Evolutionary conservation across 2,113 vertebrate species (phyloP), one percentile per base, ranked within the genome.

Genomic region (Piaya cayana): DNA sequence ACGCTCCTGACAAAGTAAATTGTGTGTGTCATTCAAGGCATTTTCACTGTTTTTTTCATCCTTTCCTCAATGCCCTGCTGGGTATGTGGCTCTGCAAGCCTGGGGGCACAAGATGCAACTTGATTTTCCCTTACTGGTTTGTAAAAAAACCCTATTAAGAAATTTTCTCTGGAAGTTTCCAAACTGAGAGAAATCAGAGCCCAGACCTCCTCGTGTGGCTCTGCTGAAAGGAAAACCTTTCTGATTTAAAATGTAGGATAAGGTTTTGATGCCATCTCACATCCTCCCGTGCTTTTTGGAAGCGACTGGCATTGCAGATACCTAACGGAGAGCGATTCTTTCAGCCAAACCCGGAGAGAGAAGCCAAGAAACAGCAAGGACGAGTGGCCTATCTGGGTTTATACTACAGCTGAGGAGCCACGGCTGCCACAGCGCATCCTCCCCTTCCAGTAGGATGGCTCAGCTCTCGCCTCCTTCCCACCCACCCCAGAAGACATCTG

Each of bases 261-360:
- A 70, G 5, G 43, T 27, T 59, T n/a, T 0, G 0, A 9, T n/a
- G 39, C 43, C 43, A 13, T 6, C 53, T 23, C 11, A 8, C 4
- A 4, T 11, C 27, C 63, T 27, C 27, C 12, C 18, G 50, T 0
- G 1, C 39, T 50, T 49, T 45, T 6, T 59, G 37, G n/a, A 42
- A 45, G 36, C 15, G 10, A 8, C 5, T 36, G 26, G 5, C 43
- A 5, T 16, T 19, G 29, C 37, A 21, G 18, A 18, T 36, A 5
- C 21, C 30, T 68, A 39, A 65, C 2, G 0, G n/a, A 39, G 26
- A 58, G 32, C 42, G 6, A 22, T 59, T 62, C 56, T 89, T 96
- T 83, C 93, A 99, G 98, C 86, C 99, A n/a, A 64, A 94, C 26
- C 56, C 90, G 36, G 98, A 99, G 84, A 98, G 84, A 95, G 98